Percentiles rank a stretch among this genome's conserved stretches.
These are phyloP conservation scores for Drosophila paracracens DNA, from an alignment of 2,888 invertebrate genomes.

Conservation along the genomic window DNA sequence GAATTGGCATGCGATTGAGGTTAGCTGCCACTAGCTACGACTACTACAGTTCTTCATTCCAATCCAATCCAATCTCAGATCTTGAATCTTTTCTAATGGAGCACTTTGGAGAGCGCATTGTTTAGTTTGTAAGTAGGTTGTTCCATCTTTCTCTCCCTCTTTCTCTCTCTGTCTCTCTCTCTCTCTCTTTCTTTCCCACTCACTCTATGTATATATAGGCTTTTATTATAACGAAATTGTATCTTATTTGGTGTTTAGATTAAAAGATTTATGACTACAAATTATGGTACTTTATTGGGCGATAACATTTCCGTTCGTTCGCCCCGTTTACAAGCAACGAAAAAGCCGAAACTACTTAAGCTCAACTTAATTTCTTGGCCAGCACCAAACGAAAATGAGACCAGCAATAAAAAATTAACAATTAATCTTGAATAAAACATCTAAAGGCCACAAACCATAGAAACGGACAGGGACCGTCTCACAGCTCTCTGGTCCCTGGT, in stretches of 20 bases:
- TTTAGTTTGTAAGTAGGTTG: conserved; percentile 16
- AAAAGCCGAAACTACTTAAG: conserved; percentile 59
- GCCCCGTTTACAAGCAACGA: conserved; percentile 20
- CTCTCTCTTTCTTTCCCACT: neutral
- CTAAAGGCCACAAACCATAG: conserved; percentile 58
- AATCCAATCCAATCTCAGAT: neutral
- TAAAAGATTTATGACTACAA: conserved; percentile 80
- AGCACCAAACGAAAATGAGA: conserved; percentile 60
- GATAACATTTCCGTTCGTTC: conserved; percentile 78
- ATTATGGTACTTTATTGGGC: conserved; percentile 79
- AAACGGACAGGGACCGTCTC: conserved; percentile 8
- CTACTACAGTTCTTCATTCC: neutral
- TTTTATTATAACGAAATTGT: conserved; percentile 57
- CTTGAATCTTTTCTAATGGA: conserved; percentile 6
- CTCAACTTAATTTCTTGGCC: conserved; percentile 68
- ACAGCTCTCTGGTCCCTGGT: conserved; percentile 4
- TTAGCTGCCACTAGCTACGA: neutral
- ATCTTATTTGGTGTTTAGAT: conserved; percentile 78
- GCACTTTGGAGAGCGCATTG: neutral
- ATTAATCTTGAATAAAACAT: conserved; percentile 76
- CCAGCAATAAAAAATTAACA: conserved; percentile 72
- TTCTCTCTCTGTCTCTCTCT: neutral
- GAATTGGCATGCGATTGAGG: conserved; percentile 64
- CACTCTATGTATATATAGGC: conserved; percentile 14
- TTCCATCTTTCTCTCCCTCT: neutral